These are phyloP conservation scores for Drosophila arizonae DNA, from an alignment of 1,140 invertebrate species.

Conservation along the genomic window DNA sequence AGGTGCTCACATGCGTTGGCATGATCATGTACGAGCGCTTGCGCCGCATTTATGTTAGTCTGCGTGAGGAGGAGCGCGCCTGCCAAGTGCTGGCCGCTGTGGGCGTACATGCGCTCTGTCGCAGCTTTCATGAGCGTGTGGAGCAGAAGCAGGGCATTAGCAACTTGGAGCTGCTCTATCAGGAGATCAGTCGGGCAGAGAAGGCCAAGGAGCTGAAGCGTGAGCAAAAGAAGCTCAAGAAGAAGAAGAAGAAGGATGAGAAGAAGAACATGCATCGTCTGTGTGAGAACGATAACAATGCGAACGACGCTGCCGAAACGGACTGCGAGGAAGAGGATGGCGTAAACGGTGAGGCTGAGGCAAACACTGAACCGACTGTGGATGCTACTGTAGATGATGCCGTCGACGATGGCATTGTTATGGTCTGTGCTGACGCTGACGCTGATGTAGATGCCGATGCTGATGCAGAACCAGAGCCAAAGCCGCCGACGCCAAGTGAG, in stretches of 20 bases:
- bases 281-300: conserved; percentile 50
- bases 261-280: conserved; percentile 83
- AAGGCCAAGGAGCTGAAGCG: conserved; percentile 91
- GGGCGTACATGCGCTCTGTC: conserved; percentile 92
- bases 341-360: conserved; percentile 15
- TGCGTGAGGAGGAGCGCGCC: conserved; percentile 94
- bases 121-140: conserved; percentile 94
- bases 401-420: conserved; percentile 61
- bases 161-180: conserved; percentile 91
- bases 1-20: conserved; percentile 95
- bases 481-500: conserved; percentile 28
- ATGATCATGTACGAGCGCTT: conserved; percentile 95
- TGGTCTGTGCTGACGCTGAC: conserved; percentile 37
- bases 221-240: conserved; percentile 93
- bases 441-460: conserved; percentile 4
- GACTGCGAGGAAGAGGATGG: conserved; percentile 54
- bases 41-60: conserved; percentile 91
- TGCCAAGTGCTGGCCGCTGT: conserved; percentile 95
- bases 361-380: conserved; percentile 12
- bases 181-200: conserved; percentile 92
- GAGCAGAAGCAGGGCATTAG: conserved; percentile 94
- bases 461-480: conserved; percentile 12
- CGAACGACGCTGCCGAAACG: conserved; percentile 53
- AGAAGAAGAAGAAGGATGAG: conserved; percentile 91
- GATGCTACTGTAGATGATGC: conserved; percentile 36